Base-by-base conservation (phyloP, 2,888 invertebrate genomes). In the Melieria omissa region DNA sequence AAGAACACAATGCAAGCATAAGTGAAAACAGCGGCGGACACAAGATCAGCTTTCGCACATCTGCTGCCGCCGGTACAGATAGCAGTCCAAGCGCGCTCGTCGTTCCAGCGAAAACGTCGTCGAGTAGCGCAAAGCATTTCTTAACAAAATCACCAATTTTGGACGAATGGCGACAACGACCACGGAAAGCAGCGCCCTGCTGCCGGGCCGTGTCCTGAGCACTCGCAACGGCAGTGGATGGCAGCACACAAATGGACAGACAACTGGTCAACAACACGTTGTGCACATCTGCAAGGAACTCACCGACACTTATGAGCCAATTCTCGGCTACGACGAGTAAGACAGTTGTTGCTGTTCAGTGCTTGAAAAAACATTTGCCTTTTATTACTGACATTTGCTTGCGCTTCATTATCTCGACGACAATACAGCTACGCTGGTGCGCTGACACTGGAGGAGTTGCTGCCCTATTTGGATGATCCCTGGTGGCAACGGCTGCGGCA, bases 401-500 rank as follows among this genome's bases (percentile, higher is more conserved):
- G 14, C 12, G 12, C 12, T 8, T 52, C 14, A 8, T 42, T 45
- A n/a, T 55, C 45, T 29, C 41, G 3, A 29, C n/a, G 9, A 41
- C n/a, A 49, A 60, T 64, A 61, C 64, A 77, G 74, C 62, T 86
- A 84, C 58, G 80, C 79, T 74, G 81, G 81, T 67, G 80, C 83
- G 3, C 80, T 90, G n/a, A 87, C 87, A 8, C 78, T 86, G 46
- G 89, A 89, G 72, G 90, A 90, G 80, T 86, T 90, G 0, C 74
- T 87, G 42, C 82, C 84, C n/a, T 86, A 84, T 12, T 83, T 84
- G 0, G 81, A 87, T 71, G 88, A 89, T 75, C 83, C 86, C 0
- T 86, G 88, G 78, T 90, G 90, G 91, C 86, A 88, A 1, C 85
- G 88, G 0, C 78, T 88, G 1, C 87, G 89, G 0, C 85, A 87